phyloP scores from a whole-genome alignment of 2,888 invertebrate genomes.

The Trissolcus brochymenae region DNA sequence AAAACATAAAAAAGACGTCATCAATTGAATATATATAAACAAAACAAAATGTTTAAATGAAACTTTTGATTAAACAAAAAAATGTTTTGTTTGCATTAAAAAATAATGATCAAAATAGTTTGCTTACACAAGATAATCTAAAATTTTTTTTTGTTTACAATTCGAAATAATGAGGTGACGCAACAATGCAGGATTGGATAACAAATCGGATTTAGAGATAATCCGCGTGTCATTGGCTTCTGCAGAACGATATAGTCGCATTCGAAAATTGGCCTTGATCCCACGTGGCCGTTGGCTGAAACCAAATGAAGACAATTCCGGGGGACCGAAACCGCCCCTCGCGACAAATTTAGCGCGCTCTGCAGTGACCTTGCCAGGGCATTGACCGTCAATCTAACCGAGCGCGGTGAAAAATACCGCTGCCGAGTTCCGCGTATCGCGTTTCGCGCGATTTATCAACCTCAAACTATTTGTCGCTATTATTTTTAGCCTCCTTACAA shows the following conservation, averaged over 20 bases:
- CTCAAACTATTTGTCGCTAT: not conserved
- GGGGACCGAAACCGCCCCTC: slow-evolving; percentile 51
- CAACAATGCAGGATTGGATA: slow-evolving; percentile 3
- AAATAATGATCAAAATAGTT: no score
- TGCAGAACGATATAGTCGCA: slow-evolving; percentile 63
- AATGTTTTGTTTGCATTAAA: no score
- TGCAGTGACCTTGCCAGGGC: slow-evolving; percentile 73
- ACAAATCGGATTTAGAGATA: slow-evolving; percentile 15
- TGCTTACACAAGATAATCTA: no score
- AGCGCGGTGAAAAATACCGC: slow-evolving; percentile 6
- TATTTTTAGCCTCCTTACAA: no score
- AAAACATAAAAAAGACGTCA: no score
- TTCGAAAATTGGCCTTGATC: slow-evolving; percentile 70
- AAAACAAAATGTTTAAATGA: no score
- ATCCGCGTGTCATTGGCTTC: slow-evolving; percentile 50
- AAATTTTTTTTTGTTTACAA: not conserved
- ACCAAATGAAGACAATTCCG: slow-evolving; percentile 64
- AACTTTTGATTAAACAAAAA: no score
- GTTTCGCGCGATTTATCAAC: slow-evolving; percentile 21
- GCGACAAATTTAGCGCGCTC: slow-evolving; percentile 49
- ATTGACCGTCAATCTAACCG: slow-evolving; percentile 69
- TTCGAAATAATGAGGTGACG: not conserved
- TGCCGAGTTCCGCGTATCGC: slow-evolving; percentile 1
- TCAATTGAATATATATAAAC: no score
- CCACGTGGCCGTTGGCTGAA: slow-evolving; percentile 73